Evolutionary conservation across 1,140 invertebrate genomes (phyloP).

Genomic region (Drosophila nigrodunni): DNA sequence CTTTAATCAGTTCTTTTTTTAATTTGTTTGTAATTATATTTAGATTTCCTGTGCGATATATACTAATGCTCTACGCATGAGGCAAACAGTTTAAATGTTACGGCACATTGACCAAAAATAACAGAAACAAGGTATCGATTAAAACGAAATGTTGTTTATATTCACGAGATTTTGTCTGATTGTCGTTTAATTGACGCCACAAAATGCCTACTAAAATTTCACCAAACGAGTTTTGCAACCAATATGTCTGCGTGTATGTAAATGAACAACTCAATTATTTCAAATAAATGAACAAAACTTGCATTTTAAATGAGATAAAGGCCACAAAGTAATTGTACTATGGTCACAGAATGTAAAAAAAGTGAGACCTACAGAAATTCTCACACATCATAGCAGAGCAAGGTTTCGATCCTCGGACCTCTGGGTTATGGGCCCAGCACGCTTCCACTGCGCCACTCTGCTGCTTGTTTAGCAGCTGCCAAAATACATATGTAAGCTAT

Average conservation of each 20-base stretch:
- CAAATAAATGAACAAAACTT: conserved; percentile 45
- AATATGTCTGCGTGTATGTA: conserved; percentile 5
- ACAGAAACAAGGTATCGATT: conserved; percentile 38
- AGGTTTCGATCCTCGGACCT: conserved; percentile 98
- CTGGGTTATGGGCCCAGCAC: conserved; percentile 99
- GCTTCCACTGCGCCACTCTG: conserved; percentile 99
- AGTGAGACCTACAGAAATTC: background rate
- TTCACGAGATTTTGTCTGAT: conserved; percentile 40
- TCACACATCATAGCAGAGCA: conserved; percentile 89
- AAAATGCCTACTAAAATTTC: conserved; percentile 34
- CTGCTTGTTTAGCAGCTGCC: conserved; percentile 72
- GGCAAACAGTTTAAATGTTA: conserved; percentile 18
- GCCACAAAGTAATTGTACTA: conserved; percentile 18
- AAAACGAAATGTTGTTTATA: conserved; percentile 49
- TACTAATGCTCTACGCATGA: conserved; percentile 36
- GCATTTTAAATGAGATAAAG: conserved; percentile 28
- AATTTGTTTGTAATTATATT: background rate
- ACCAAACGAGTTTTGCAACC: conserved; percentile 6
- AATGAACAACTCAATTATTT: conserved; percentile 62
- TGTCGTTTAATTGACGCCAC: conserved; percentile 27
- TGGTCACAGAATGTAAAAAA: conserved; percentile 34
- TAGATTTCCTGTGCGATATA: conserved; percentile 16
- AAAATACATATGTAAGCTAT: conserved; percentile 1
- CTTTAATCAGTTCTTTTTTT: conserved; percentile 3
- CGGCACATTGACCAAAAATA: conserved; percentile 24